Base-by-base conservation (phyloP, 2,888 invertebrate species). In the Julus scanicus region DNA sequence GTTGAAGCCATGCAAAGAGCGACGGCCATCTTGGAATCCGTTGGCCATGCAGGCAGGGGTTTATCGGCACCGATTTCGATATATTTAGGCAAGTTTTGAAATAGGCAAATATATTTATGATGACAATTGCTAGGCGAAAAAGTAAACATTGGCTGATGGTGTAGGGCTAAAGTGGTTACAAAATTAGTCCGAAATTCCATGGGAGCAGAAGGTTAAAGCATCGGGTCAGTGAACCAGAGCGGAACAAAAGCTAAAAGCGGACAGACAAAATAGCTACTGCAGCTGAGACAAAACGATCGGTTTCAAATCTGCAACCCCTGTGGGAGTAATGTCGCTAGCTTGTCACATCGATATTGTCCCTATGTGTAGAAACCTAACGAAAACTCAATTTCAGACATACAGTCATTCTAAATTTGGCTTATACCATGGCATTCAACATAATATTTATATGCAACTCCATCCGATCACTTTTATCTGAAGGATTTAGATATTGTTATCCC, bases 241-340 rank as follows among this genome's bases (percentile, higher is more conserved):
- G 39, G 39, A 84, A 44, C 40, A 63, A 63, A 63, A 44, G 44
- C 84, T 84, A 84, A 84, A 84, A 84, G 39, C 84, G 84, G 84
- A 84, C 84, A 84, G 84, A 84, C 84, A 84, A 84, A 84, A 84
- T 84, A 84, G 57, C 57, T 57, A 17, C 57, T 49, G 49, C 6
- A 13, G 57, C 57, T 17, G 63, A 5, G 63, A 63, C 63, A 63
- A 63, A n/a, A 20, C 6, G 63, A n/a, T 63, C 20, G 63, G 63
- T 1, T 63, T 63, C 63, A 63, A 63, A 63, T 20, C 3, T 9
- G 20, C 63, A 20, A 63, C 63, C 63, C 63, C 63, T 13, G 53
- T 48, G 53, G 53, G 53, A 13, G 15, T 29, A 29, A 29, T 29
- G 29, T 29, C 29, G 29, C 29, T 29, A 29, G 29, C 29, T 29